Conservation (phyloP, 2,888 invertebrate genomes). For the Idaea biselata region DNA sequence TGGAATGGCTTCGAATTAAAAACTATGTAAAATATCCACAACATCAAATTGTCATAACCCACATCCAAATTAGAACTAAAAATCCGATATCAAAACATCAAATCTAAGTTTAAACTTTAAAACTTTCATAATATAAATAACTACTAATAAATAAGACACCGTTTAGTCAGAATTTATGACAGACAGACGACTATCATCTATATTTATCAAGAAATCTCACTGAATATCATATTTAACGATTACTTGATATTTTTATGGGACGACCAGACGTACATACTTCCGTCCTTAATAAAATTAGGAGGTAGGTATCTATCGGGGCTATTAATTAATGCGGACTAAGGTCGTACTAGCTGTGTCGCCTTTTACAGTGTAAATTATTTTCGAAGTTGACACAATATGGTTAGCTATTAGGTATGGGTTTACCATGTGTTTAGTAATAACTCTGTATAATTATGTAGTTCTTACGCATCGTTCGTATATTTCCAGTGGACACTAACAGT, state of each 20-base stretch:
- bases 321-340: no score
- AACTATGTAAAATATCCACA: no score
- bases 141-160: background rate
- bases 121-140: background rate
- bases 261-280: background rate
- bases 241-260: background rate
- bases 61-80: background rate
- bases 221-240: conserved; percentile 6
- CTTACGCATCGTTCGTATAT: no score
- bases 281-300: background rate
- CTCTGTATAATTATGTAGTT: no score
- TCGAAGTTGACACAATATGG: no score
- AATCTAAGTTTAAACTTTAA: background rate
- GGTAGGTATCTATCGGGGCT: background rate
- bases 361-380: no score
- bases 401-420: no score
- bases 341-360: no score
- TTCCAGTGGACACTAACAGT: no score
- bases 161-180: conserved; percentile 9
- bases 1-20: no score
- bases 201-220: conserved; percentile 13
- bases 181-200: conserved; percentile 4
- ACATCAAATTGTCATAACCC: background rate
- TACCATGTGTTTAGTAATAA: no score
- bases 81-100: background rate